Evolutionary conservation across 2,113 vertebrate species (phyloP).

Genomic region (Podarcis cretensis): DNA sequence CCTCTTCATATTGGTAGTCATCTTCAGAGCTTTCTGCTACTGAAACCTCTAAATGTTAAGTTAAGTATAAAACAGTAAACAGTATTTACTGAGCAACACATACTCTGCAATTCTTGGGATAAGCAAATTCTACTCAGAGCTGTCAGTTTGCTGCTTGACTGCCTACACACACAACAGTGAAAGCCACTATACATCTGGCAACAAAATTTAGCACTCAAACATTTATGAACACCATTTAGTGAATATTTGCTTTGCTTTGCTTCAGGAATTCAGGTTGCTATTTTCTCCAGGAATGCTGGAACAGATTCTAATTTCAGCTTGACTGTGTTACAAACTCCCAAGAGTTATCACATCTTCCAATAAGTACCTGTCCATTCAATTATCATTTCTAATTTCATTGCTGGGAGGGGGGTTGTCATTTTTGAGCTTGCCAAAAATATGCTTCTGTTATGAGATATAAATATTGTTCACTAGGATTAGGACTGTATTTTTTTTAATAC

Average conservation of each 20-base stretch:
- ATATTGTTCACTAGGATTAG: neutral
- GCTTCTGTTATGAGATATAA: neutral
- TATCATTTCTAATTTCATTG: neutral
- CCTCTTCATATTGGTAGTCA: slow-evolving; percentile 82
- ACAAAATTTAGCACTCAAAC: neutral
- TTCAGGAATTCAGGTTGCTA: slow-evolving; percentile 1
- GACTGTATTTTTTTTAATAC: neutral
- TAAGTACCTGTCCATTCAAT: neutral
- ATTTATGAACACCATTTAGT: slow-evolving; percentile 6
- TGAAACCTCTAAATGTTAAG: slow-evolving; percentile 64
- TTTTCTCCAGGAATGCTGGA: neutral
- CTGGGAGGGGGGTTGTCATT: neutral
- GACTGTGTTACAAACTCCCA: neutral
- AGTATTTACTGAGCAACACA: neutral
- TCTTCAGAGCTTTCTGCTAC: slow-evolving; percentile 76
- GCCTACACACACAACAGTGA: neutral
- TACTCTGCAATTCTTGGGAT: neutral
- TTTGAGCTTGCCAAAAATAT: neutral
- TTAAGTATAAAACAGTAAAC: slow-evolving; percentile 71
- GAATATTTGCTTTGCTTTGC: neutral
- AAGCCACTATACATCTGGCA: neutral
- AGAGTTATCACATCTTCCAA: neutral
- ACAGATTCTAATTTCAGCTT: neutral
- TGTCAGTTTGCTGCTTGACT: neutral
- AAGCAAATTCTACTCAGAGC: neutral